Base-by-base conservation (phyloP, 2,797 vertebrate species). In the Dipus sagitta region DNA sequence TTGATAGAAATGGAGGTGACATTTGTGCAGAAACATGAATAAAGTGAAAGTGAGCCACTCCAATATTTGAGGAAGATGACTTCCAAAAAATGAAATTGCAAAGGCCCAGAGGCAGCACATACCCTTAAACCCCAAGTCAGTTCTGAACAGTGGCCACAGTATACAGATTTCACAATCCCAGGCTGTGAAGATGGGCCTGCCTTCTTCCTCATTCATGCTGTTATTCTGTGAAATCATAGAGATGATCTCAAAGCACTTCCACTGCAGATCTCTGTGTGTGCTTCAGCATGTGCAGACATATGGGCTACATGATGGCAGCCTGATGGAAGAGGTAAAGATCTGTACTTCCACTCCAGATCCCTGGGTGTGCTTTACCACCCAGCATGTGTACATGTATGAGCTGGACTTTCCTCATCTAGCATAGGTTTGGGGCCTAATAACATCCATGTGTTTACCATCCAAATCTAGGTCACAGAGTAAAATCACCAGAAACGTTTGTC, bases 401-500 rank as follows among this genome's bases (percentile, higher is more conserved):
- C 9, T 15, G 14, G 26, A 1, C 38, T 42, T 90, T 9, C 5
- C 3, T 72, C 21, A 6, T 72, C 32, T 67, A 2, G 5, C 13
- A 11, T 7, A 72, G 13, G 47, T 52, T 86, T 21, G 26, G 5
- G 23, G 1, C 42, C 28, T 85, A 47, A 58, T 54, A 77, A 77
- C 14, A 60, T 60, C n/a, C 58, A 79, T 28, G 58, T 10, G 23
- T 75, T 83, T 87, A 20, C 10, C 14, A 68, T 14, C 3, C n/a
- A 82, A 47, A 70, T 28, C 26, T 82, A 82, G 10, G 28, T 24
- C 62, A 64, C 14, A n/a, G 26, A 88, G 78, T 6, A 58, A 82
- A 93, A 64, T 74, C 32, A 64, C 13, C 9, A 85, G 54, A n/a
- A 68, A 76, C 47, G 4, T 77, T 82, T 72, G 15, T 90, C 64